Evolutionary conservation across 2,888 invertebrate genomes (phyloP).

Genomic region (Agonopterix alstromeriana): DNA sequence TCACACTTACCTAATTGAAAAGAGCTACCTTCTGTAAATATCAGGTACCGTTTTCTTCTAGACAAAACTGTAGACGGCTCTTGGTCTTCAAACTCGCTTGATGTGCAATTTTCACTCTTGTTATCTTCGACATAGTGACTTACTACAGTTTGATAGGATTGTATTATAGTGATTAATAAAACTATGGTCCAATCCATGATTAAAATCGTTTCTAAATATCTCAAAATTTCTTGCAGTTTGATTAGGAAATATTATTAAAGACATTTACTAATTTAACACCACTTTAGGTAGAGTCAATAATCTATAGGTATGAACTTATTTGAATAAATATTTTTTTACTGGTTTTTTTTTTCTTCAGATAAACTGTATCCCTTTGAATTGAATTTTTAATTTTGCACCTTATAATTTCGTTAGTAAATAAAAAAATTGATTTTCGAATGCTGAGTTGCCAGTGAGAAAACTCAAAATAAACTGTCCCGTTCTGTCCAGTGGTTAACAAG

Average conservation of each 20-base stretch:
- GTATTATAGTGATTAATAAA: not conserved
- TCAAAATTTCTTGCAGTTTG: too few relatives aligned
- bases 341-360: not conserved
- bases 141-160: too few relatives aligned
- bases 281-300: too few relatives aligned
- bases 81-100: constrained; percentile 29
- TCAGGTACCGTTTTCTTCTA: constrained; percentile 75
- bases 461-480: constrained; percentile 45
- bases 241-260: too few relatives aligned
- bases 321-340: not conserved
- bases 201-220: not conserved
- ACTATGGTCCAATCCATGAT: not conserved
- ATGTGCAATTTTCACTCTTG: constrained; percentile 28
- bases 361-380: too few relatives aligned
- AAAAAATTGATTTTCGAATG: constrained; percentile 18
- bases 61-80: constrained; percentile 51
- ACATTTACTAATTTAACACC: too few relatives aligned
- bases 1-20: constrained; percentile 73
- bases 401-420: too few relatives aligned
- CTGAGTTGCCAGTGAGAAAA: constrained; percentile 35
- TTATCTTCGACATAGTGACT: constrained; percentile 8
- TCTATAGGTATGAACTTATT: not conserved
- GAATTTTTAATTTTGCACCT: too few relatives aligned
- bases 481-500: constrained; percentile 25
- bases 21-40: constrained; percentile 79